phyloP scores from a whole-genome alignment of 2,113 vertebrate genomes.

The Perca fluviatilis region DNA sequence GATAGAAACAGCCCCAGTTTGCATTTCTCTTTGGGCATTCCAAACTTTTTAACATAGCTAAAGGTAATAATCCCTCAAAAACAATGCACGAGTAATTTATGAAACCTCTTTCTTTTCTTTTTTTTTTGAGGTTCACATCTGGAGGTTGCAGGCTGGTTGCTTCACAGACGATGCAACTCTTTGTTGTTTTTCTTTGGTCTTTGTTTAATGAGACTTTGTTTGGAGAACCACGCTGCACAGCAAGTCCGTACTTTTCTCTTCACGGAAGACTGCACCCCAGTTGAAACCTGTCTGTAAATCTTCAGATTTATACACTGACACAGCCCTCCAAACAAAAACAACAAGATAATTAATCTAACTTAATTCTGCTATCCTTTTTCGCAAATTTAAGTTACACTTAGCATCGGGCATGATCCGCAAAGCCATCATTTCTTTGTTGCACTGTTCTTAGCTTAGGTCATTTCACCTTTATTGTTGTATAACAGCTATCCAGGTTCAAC shows the following conservation, averaged over 20 bases:
- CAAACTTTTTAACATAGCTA: constrained; percentile 33
- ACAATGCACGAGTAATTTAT: constrained; percentile 28
- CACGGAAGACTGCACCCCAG: constrained; percentile 14
- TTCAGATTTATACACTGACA: constrained; percentile 4
- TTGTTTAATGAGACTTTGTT: constrained; percentile 62
- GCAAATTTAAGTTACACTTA: neutral
- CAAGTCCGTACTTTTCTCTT: constrained; percentile 34
- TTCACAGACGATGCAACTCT: constrained; percentile 33
- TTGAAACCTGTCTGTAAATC: constrained; percentile 35
- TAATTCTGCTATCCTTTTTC: neutral
- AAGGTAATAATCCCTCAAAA: constrained; percentile 43
- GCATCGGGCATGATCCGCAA: neutral
- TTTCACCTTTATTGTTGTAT: constrained; percentile 5
- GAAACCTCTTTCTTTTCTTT: neutral
- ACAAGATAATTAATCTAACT: constrained; percentile 1
- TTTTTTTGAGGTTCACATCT: constrained; percentile 33
- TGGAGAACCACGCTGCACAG: constrained; percentile 6
- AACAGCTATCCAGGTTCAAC: constrained; percentile 3
- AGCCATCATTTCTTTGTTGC: neutral
- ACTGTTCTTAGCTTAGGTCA: neutral
- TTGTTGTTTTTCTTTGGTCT: constrained; percentile 54
- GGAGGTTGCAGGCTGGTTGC: constrained; percentile 31
- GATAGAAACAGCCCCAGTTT: constrained; percentile 32
- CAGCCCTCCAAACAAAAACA: constrained; percentile 6
- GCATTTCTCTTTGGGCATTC: constrained; percentile 49